phyloP scores from a whole-genome alignment of 2,888 invertebrate species.

The Drosophila kuntzei region DNA sequence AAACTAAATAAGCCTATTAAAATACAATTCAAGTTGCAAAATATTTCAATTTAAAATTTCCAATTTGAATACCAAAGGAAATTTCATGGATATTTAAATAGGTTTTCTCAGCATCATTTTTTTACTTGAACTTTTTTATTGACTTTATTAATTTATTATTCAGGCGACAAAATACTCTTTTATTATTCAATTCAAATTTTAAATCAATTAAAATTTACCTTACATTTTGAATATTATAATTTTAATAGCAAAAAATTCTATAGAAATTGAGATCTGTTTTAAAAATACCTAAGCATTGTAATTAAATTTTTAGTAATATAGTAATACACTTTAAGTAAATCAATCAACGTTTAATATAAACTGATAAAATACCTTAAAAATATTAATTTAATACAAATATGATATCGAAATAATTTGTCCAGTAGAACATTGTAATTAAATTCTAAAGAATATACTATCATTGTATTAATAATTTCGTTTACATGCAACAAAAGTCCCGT shows the following conservation, averaged over 20 bases:
- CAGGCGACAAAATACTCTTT: not conserved
- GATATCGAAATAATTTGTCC: not conserved
- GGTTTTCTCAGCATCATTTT: not conserved
- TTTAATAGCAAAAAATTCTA: no score
- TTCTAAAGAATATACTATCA: not conserved
- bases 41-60: not conserved
- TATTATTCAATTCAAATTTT: no score
- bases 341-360: no score
- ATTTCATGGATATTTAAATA: not conserved
- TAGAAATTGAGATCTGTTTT: no score
- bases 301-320: no score
- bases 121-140: not conserved
- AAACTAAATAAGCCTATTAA: slow-evolving; percentile 7
- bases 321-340: no score
- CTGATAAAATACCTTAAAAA: not conserved
- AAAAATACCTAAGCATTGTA: no score
- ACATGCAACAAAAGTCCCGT: not conserved
- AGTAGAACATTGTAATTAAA: not conserved
- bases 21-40: not conserved
- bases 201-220: no score
- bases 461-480: not conserved
- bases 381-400: not conserved
- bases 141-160: no score
- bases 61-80: not conserved
- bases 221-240: no score